Evolutionary conservation across 2,113 vertebrate species (phyloP), one percentile per base, ranked within the genome.

Genomic region (Malurus alboscapulatus): DNA sequence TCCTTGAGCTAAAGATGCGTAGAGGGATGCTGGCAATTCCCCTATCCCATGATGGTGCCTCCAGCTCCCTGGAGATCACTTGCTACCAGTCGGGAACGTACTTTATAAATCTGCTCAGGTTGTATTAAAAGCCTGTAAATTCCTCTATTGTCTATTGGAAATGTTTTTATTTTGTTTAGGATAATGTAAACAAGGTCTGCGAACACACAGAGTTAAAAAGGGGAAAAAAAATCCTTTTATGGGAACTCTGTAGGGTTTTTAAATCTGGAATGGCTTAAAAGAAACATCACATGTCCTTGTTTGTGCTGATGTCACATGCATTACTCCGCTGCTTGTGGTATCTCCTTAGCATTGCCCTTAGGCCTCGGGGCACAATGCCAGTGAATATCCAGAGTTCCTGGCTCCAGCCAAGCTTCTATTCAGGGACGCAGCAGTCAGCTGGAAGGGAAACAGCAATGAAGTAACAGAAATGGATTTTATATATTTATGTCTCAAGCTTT

Each of bases 181-280:
- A 90, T 72, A 71, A 84, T 89, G 88, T 97, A 96, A 98, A 96
- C 96, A 97, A 94, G 78, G 93, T 76, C 88, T 95, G 47, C 17
- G 66, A 94, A 95, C 84, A 94, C 93, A 54, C 81, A 32, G 80
- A 94, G 91, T 77, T 71, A 80, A 91, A 95, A 91, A 82, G 54
- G 26, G 13, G 53, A 21, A 53, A 75, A 73, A 82, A 82, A 96
- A 92, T 96, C 97, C 98, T 97, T 98, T 97, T 97, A 97, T 96
- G 97, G 97, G 92, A 96, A 96, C 83, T 53, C 77, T 96, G 87
- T 94, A 92, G 95, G 94, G 95, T 88, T 95, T 89, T 90, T 83
- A 94, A 90, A 92, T 95, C 91, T 81, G 96, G 97, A 93, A 72
- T 73, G 92, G 93, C 91, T 97, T 95, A 66, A 94, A 96, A 94